phyloP scores from a whole-genome alignment of 1,140 invertebrate genomes.

The Aphaenogaster ashmeadi region DNA sequence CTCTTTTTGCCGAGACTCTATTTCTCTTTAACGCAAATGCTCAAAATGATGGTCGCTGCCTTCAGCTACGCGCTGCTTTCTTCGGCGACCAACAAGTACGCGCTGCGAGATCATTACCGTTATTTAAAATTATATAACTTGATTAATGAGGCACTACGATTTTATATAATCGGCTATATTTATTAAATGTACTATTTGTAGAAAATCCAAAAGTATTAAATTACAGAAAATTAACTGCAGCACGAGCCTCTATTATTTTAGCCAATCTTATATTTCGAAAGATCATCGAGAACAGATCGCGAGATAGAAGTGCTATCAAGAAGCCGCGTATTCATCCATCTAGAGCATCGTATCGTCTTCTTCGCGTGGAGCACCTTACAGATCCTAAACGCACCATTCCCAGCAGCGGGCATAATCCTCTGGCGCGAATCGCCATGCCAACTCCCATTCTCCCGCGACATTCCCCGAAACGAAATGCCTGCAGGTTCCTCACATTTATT shows the following conservation, averaged over 20 bases:
- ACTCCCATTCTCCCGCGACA: slow-evolving; percentile 34
- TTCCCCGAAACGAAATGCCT: slow-evolving; percentile 45
- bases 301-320: not conserved
- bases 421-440: slow-evolving; percentile 26
- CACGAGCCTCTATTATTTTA: not conserved
- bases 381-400: slow-evolving; percentile 23
- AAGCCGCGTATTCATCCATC: not conserved
- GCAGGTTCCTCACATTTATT: slow-evolving; percentile 56
- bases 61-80: not conserved
- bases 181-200: too few species aligned
- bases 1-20: slow-evolving; percentile 34
- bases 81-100: too few species aligned
- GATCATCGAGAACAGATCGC: not conserved
- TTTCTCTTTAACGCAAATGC: slow-evolving; percentile 48
- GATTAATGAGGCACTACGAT: not conserved
- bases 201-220: not conserved
- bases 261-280: not conserved
- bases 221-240: not conserved
- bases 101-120: not conserved
- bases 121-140: slow-evolving; percentile 2
- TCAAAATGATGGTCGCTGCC: slow-evolving; percentile 31
- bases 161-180: too few species aligned
- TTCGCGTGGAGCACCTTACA: slow-evolving; percentile 3
- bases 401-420: slow-evolving; percentile 29
- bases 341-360: not conserved